Percentiles rank a stretch among this genome's conserved stretches.
Conservation (phyloP, 2,888 invertebrate species). For the Aphodius sticticus region DNA sequence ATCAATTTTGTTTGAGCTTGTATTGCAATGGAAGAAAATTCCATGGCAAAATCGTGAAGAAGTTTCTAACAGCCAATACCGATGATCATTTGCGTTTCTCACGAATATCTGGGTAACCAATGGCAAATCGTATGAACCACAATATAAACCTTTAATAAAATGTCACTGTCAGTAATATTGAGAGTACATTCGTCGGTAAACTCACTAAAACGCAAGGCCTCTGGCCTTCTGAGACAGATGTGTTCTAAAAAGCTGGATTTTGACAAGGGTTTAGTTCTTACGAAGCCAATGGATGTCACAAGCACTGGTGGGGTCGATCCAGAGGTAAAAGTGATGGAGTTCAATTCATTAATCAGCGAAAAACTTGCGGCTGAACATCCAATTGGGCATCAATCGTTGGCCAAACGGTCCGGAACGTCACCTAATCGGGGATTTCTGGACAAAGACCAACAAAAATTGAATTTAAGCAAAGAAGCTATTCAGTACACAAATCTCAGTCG, state of each 20-base stretch:
- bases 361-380: neutral
- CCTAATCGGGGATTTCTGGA: neutral
- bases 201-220: neutral
- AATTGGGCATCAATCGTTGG: neutral
- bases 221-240: neutral
- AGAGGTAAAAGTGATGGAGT: neutral
- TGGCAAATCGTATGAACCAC: neutral
- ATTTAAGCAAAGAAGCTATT: conserved; percentile 4
- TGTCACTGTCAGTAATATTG: conserved; percentile 21
- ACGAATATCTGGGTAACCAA: neutral
- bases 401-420: neutral
- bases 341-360: neutral
- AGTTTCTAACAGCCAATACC: neutral
- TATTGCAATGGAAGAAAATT: too few species aligned
- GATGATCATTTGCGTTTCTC: neutral
- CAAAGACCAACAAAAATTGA: neutral
- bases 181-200: neutral
- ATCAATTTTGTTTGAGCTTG: too few species aligned
- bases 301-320: neutral
- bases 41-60: too few species aligned
- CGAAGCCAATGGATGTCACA: neutral
- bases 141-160: neutral
- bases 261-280: neutral
- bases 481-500: neutral
- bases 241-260: neutral